Evolutionary conservation across 2,888 invertebrate genomes (phyloP), one percentile per base, ranked within the genome.

Genomic region (Germaria angustata): DNA sequence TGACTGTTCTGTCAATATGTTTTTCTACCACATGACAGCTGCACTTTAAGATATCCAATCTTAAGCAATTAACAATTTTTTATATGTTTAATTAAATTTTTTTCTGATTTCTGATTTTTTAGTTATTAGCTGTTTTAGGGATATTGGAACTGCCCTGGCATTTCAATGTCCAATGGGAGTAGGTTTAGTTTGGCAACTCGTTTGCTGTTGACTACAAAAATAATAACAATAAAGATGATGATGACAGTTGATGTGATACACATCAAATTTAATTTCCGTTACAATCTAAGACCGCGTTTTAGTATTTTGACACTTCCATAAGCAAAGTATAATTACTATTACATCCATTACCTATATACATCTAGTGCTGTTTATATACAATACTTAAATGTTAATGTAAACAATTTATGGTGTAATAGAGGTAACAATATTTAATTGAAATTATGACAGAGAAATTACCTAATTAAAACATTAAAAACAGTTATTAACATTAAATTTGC

Each of bases 231-330:
- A 57, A 73, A 68, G 39, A 51, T 75, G 69, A 51, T 75, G 69
- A 69, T n/a, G 59, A 28, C 59, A 65, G 44, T 75, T 75, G 57
- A 44, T 65, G 79, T 76, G 79, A 79, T 79, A 79, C 46, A 66
- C 66, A 79, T 82, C 73, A 75, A 78, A 82, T 46, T 75, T 82
- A 82, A 82, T 82, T 82, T 82, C 82, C 82, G 57, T 76, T 71
- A 82, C 77, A 75, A 44, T 66, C 66, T 71, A 76, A 71, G 36
- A 53, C 28, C 51, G 53, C 32, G 76, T 71, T 73, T 68, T 66
- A 55, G 69, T 57, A 32, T 36, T 59, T 17, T 71, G 66, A 79
- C 75, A 79, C 66, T 59, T 72, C 66, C 61, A 75, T 61, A 75
- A 65, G 39, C 65, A 75, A 59, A 79, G 71, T 65, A 44, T 69